Evolutionary conservation across 2,888 invertebrate species (phyloP).

Genomic region (Lamellibrachia columna): DNA sequence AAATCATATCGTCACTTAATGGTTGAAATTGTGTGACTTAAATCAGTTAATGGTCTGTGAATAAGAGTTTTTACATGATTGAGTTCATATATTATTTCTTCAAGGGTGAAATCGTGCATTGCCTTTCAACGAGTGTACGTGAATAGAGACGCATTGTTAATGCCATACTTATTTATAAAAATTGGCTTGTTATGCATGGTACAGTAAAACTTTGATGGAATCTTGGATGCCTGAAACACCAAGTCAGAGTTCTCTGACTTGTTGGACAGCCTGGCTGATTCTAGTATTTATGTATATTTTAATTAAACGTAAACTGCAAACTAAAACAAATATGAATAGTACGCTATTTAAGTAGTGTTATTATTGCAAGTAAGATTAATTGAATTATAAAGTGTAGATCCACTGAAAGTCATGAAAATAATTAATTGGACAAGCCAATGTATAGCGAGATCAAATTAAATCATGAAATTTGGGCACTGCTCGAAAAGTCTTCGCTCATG

Average conservation of each 20-base stretch:
- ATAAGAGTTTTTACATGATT: neutral
- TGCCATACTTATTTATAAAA: neutral
- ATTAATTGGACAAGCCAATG: too few relatives aligned
- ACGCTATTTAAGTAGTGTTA: too few relatives aligned
- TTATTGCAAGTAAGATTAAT: too few relatives aligned
- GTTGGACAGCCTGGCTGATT: neutral
- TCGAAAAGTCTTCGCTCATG: too few relatives aligned
- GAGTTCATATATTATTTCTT: neutral
- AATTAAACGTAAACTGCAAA: too few relatives aligned
- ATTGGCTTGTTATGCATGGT: neutral
- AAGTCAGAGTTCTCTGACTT: neutral
- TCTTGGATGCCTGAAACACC: neutral
- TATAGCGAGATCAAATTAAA: too few relatives aligned
- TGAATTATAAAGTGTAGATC: too few relatives aligned
- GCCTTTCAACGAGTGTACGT: neutral
- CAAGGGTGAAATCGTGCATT: neutral
- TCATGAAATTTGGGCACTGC: too few relatives aligned
- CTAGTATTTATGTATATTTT: too few relatives aligned
- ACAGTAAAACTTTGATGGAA: neutral
- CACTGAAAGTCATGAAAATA: too few relatives aligned
- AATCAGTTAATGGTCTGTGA: neutral
- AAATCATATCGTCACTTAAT: neutral
- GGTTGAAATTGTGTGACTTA: neutral
- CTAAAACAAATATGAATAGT: too few relatives aligned
- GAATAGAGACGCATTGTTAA: neutral